Evolutionary conservation across 2,113 vertebrate species (phyloP), one percentile per base, ranked within the genome.

Genomic region (Aptenodytes patagonicus): DNA sequence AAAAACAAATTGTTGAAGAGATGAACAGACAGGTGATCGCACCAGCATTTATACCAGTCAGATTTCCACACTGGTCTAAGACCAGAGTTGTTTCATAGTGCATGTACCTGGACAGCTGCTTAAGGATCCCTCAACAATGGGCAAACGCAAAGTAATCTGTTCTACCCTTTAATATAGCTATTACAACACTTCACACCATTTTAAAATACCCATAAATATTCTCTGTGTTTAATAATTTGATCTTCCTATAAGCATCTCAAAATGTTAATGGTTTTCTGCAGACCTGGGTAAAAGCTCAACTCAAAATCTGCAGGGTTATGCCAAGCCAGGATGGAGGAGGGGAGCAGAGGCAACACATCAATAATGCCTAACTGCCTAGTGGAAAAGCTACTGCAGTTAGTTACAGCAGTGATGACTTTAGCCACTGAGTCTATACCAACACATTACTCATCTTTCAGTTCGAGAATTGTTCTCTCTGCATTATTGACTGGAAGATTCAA

Each of bases 401-500:
- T 80, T 80, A 81, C 42, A 94, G 54, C 76, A 46, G 11, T 15
- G 29, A 89, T 81, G 7, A 68, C 68, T 93, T 89, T 34, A 90
- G 38, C 16, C 60, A 87, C 12, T 14, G 11, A 66, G 58, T 28
- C 51, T 92, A 31, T 4, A 64, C 18, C 60, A 87, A 52, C 36
- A 36, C 42, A 84, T 87, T 64, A 86, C 16, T 76, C 86, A 89
- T 82, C 58, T 69, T 87, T 70, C 51, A 51, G n/a, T 52, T 13
- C 44, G 28, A 86, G 52, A 76, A 57, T 38, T 46, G n/a, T 81
- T 86, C 44, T 66, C 25, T 18, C 38, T 40, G 29, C 38, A 73
- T 86, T 72, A 90, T 22, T 85, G 82, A 85, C 46, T 73, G 10
- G 31, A 88, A 89, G 66, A 95, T 70, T 95, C 83, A 94, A 87